Conservation (phyloP, 2,113 vertebrate genomes). For the Okapia johnstoni region DNA sequence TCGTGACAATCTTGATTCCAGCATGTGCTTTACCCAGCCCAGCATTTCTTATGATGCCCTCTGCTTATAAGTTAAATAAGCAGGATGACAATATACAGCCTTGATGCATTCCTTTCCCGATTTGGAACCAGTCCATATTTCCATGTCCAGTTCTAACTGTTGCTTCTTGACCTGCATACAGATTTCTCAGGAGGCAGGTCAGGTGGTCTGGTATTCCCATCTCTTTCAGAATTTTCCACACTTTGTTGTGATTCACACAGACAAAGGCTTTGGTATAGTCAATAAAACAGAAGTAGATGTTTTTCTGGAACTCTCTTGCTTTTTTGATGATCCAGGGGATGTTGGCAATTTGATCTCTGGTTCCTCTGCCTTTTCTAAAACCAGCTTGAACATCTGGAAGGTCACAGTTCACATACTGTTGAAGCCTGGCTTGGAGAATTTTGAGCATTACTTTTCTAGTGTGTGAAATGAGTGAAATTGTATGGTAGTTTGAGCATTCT, state of each 20-base stretch:
- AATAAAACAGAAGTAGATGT: background rate
- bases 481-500: background rate
- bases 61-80: too few relatives aligned
- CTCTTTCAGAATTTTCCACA: background rate
- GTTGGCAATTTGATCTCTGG: background rate
- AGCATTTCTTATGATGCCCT: too few relatives aligned
- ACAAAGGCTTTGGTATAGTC: background rate
- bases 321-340: fast-evolving
- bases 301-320: background rate
- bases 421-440: background rate
- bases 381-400: background rate
- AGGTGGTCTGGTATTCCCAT: background rate
- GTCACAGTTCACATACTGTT: background rate
- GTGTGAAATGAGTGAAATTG: background rate
- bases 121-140: too few relatives aligned
- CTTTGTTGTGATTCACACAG: background rate
- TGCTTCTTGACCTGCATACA: too few relatives aligned
- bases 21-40: too few relatives aligned
- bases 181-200: too few relatives aligned
- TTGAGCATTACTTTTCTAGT: background rate
- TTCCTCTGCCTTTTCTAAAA: background rate
- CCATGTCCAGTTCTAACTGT: too few relatives aligned
- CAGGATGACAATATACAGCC: too few relatives aligned
- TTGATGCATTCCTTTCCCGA: too few relatives aligned
- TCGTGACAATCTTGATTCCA: too few relatives aligned